Evolutionary conservation across 1,140 invertebrate species (phyloP).

Genomic region (Eriocheir sinensis): DNA sequence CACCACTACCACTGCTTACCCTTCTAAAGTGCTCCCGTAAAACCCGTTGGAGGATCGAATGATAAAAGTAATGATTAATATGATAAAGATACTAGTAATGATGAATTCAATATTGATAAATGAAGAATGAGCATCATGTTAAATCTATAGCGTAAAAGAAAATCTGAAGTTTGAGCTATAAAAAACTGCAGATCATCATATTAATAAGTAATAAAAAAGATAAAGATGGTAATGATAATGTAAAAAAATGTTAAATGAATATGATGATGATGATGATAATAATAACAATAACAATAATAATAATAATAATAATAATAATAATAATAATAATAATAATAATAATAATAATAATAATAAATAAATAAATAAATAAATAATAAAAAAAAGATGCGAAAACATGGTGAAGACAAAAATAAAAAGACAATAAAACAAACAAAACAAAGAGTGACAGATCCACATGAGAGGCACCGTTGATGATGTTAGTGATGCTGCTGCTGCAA

Average conservation of each 20-base stretch:
- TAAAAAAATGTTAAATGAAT: no score
- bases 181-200: no score
- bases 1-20: no score
- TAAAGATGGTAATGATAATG: not conserved
- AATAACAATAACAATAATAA: not conserved
- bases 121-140: not conserved
- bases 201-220: no score
- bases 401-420: no score
- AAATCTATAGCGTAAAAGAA: no score
- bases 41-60: not conserved
- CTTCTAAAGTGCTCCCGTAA: not conserved
- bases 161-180: not conserved
- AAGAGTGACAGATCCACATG: not conserved
- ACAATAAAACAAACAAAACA: no score
- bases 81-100: not conserved
- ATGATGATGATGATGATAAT: no score
- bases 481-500: no score
- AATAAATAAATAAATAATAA: no score
- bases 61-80: not conserved
- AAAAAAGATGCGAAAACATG: not conserved
- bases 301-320: not conserved
- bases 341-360: no score
- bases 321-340: constrained; percentile 7
- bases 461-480: not conserved
- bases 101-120: not conserved